Evolutionary conservation across 2,888 invertebrate genomes (phyloP).

Genomic region (Frankliniella intonsa): DNA sequence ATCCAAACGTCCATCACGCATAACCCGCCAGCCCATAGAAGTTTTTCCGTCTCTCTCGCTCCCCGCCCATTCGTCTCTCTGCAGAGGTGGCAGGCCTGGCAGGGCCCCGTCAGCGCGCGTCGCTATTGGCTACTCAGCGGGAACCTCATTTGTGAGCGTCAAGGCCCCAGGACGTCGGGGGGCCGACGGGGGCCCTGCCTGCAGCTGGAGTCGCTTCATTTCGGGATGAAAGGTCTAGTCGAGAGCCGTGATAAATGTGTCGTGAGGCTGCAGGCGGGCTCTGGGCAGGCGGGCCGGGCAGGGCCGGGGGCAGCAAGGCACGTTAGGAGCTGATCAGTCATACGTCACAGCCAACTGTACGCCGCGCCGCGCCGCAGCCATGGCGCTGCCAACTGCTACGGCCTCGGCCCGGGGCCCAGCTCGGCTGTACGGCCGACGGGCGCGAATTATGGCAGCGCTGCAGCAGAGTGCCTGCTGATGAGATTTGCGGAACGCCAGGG

Average conservation of each 20-base stretch:
- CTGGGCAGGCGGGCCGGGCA: not conserved
- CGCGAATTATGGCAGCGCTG: no score
- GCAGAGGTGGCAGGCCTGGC: slow-evolving; percentile 19
- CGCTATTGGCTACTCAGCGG: slow-evolving; percentile 21
- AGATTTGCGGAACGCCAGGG: no score
- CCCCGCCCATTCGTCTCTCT: not conserved
- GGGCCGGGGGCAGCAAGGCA: not conserved
- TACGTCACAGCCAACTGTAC: not conserved
- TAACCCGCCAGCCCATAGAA: not conserved
- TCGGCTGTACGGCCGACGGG: no score
- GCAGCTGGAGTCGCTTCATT: slow-evolving; percentile 6
- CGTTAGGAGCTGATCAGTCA: not conserved
- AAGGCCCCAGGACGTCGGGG: not conserved
- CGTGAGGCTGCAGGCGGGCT: not conserved
- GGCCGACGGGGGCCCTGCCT: not conserved
- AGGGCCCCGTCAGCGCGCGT: slow-evolving; percentile 5
- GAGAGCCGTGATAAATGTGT: not conserved
- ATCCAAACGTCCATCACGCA: not conserved
- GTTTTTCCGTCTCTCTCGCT: not conserved
- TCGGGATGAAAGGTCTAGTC: slow-evolving; percentile 18
- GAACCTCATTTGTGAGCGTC: slow-evolving; percentile 21
- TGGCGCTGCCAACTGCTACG: no score
- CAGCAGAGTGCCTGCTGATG: no score
- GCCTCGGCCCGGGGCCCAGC: no score
- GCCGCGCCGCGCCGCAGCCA: not conserved